Conservation (phyloP, 1,140 invertebrate species). For the Aporrectodea caliginosa region DNA sequence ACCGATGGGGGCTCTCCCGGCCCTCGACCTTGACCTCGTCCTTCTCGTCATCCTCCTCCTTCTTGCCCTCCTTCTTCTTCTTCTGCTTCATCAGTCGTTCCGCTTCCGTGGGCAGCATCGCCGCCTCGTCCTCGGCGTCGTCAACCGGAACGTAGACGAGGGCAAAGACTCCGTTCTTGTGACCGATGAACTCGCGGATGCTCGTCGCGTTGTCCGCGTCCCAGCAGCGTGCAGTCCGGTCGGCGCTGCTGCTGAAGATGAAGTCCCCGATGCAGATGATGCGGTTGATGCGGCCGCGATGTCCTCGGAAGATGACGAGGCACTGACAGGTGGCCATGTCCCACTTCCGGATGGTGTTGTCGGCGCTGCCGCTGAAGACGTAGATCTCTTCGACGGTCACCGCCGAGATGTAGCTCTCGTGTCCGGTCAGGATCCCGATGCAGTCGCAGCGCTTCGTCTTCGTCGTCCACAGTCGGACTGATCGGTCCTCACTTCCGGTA, state of each 20-base stretch:
- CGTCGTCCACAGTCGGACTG: constrained; percentile 59
- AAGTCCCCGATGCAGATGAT: constrained; percentile 60
- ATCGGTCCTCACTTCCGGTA: constrained; percentile 60
- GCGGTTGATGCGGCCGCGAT: constrained; percentile 56
- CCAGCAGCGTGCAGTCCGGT: constrained; percentile 60
- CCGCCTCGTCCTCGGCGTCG: constrained; percentile 38
- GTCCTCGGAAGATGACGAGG: constrained; percentile 54
- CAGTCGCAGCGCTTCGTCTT: constrained; percentile 58
- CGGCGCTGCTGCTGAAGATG: constrained; percentile 60
- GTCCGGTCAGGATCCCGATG: constrained; percentile 59
- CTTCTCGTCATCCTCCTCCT: constrained; percentile 4
- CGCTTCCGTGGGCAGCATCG: constrained; percentile 22
- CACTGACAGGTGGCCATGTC: constrained; percentile 60
- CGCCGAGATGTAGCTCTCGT: constrained; percentile 60
- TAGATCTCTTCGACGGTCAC: constrained; percentile 58
- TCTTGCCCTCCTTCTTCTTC: too few species aligned
- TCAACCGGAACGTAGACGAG: constrained; percentile 57
- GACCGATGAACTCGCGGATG: constrained; percentile 56
- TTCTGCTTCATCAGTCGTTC: constrained; percentile 19
- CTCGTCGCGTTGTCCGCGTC: constrained; percentile 57
- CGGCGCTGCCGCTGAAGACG: constrained; percentile 60
- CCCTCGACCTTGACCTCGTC: constrained; percentile 24
- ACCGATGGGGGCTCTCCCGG: constrained; percentile 34
- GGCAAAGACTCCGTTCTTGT: constrained; percentile 59
- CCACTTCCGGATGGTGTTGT: constrained; percentile 61